Base-by-base conservation (phyloP, 2,797 vertebrate genomes). In the Hoplostethus atlanticus region DNA sequence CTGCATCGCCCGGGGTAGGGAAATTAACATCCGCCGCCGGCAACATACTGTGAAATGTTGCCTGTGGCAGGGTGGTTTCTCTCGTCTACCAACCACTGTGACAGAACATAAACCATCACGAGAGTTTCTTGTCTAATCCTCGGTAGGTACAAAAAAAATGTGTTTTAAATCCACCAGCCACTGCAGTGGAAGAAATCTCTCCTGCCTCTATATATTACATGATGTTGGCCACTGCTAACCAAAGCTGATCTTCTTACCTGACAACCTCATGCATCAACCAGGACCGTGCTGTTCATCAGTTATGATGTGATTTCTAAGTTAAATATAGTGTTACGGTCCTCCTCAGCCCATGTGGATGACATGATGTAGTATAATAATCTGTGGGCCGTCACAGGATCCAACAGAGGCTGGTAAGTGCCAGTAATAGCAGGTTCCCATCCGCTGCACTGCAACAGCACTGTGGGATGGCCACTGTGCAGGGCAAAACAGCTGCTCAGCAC, bases 401-500 rank as follows among this genome's bases (percentile, higher is more conserved):
- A 77, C 73, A 57, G 59, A 52, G 70, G 73, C 65, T 72, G 75
- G 65, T 75, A 76, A 76, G 64, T 70, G 81, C 53, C 71, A 68
- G 85, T 81, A 88, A 83, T 78, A 77, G 79, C 71, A 84, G 79
- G 84, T 84, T 91, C 44, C 78, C 69, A 50, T 74, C 77, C n/a
- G 28, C 80, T 71, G 75, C 80, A 73, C 77, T 48, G 78, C 86
- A 73, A 66, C 68, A 63, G 78, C 72, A 34, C 38, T 0, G 68
- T 64, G 66, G 79, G 71, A 58, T 15, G 10, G 64, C 76, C 53
- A 47, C 48, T 6, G 51, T 40, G 53, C 76, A 77, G 73, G 62
- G 73, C 71, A 79, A 89, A 89, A 85, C 86, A 90, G 85, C 76
- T 77, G 84, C 80, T 92, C 85, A 82, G 84, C 87, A 85, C 71